These are phyloP conservation scores for Machaerirhynchus nigripectus DNA, from an alignment of 2,113 vertebrate genomes.

Conservation along the genomic window DNA sequence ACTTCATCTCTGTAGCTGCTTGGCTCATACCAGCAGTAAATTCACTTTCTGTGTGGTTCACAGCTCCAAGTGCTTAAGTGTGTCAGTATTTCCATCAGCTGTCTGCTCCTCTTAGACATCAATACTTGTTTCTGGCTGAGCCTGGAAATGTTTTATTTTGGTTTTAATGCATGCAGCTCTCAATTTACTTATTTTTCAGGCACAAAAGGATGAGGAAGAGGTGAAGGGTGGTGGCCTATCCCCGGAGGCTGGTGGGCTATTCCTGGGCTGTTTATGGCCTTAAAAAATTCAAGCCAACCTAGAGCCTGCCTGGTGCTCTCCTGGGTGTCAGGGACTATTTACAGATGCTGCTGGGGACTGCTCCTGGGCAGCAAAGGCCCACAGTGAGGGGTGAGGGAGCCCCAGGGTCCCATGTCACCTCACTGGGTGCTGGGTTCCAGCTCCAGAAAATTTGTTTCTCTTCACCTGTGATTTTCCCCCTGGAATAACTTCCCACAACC, in stretches of 20 bases:
- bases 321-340: not conserved
- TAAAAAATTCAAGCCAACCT: not conserved
- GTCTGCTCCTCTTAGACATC: slow-evolving; percentile 25
- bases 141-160: slow-evolving; percentile 33
- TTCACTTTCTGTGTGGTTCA: slow-evolving; percentile 14
- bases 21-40: slow-evolving; percentile 38
- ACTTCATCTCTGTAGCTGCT: slow-evolving; percentile 8
- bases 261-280: not conserved
- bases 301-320: not conserved
- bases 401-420: fast-evolving
- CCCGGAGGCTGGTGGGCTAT: not conserved
- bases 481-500: not conserved
- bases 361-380: fast-evolving
- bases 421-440: not conserved
- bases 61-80: slow-evolving; percentile 4
- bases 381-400: not conserved
- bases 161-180: not conserved
- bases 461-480: not conserved
- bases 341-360: not conserved
- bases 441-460: not conserved
- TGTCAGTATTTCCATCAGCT: slow-evolving; percentile 54
- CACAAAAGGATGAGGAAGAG: fast-evolving
- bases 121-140: slow-evolving; percentile 9
- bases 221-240: not conserved
- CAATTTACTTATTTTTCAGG: not conserved